These are phyloP conservation scores for Sebastes steindachneri DNA, from an alignment of 2,797 vertebrate species.

Conservation along the genomic window DNA sequence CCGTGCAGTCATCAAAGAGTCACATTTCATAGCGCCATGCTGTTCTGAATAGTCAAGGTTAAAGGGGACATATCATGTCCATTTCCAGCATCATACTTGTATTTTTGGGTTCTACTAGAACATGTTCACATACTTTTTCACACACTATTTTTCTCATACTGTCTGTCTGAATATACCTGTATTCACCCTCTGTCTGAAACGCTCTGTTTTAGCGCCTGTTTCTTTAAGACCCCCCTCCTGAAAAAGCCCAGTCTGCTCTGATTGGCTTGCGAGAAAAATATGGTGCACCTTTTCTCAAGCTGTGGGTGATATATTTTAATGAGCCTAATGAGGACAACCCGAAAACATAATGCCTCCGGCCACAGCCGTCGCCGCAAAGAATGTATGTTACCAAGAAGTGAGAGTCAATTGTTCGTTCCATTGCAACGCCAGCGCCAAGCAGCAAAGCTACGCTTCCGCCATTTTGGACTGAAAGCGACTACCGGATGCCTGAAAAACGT, in stretches of 20 bases:
- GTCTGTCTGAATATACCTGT: background rate
- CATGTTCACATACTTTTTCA: background rate
- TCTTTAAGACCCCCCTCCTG: background rate
- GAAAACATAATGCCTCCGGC: too few relatives aligned
- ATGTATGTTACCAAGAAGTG: background rate
- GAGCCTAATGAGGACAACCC: background rate
- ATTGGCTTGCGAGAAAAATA: background rate
- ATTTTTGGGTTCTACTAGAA: background rate
- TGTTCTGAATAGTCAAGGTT: constrained; percentile 15
- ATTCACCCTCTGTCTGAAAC: background rate
- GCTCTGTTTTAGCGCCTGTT: background rate
- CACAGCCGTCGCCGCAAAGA: background rate
- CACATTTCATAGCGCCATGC: constrained; percentile 18
- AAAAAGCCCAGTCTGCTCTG: background rate
- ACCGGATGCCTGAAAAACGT: too few relatives aligned
- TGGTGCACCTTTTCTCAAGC: background rate
- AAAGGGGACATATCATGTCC: background rate
- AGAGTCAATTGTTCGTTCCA: too few relatives aligned
- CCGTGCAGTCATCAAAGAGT: constrained; percentile 11
- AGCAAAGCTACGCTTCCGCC: too few relatives aligned
- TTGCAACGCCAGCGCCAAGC: too few relatives aligned
- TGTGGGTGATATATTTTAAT: background rate
- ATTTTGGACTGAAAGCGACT: too few relatives aligned
- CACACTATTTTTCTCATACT: background rate
- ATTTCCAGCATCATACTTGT: background rate